Evolutionary conservation across 2,888 invertebrate species (phyloP), one percentile per base, ranked within the genome.

Genomic region (Endotricha flammealis): DNA sequence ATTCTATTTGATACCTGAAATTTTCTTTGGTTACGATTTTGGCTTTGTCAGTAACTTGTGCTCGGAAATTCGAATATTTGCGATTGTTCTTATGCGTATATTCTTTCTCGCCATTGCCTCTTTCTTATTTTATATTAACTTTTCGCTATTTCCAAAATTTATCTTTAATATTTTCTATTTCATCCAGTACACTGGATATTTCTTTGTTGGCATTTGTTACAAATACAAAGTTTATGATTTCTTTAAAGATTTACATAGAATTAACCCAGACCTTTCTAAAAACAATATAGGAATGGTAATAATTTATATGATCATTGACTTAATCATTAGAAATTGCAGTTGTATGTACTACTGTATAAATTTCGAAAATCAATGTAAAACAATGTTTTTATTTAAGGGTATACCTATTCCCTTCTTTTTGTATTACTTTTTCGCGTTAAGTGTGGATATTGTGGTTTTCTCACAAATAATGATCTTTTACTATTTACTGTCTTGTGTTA

Each of bases 401-500:
- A 7, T 2, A 4, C 3, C 24, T 12, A 3, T 22, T 10, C n/a
- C 4, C 14, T 14, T 14, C 23, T 10, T 24, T 14, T 6, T 25
- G 9, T 24, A 10, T 24, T 2, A 2, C 8, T 5, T 32, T 14
- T 24, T 7, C 24, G 13, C 23, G 14, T 16, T 16, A 11, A 5
- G 24, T 1, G 24, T 32, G n/a, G 32, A 23, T 14, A 5, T 7
- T 1, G 24, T 32, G 9, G 5, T 10, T 7, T 10, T 25, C 7
- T 14, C 24, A 14, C 32, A 32, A 24, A 24, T 32, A 8, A 24
- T 32, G 2, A 6, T 32, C 10, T 32, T 10, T 10, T 24, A 24
- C 11, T 32, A 16, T 10, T 16, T 32, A 2, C 16, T 24, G 9
- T 32, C 4, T 7, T 24, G 32, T 24, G 16, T 32, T 1, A 24